A percentile compares a stretch with the other conserved stretches of the same genome.
phyloP scores from a whole-genome alignment of 2,797 vertebrate species.

The Pseudomugil gertrudae region DNA sequence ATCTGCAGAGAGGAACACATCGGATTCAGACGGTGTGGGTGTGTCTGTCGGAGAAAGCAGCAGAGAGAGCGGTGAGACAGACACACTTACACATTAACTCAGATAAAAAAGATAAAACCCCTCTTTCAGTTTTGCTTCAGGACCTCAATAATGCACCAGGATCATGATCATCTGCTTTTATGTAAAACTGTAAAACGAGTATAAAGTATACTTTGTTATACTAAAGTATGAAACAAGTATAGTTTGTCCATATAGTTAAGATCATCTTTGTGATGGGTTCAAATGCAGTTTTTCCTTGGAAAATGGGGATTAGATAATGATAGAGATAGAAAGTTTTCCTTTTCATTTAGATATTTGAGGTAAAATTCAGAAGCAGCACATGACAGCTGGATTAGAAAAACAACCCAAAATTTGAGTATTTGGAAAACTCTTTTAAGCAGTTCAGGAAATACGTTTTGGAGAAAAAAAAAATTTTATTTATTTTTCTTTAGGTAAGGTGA shows the following conservation, averaged over 20 bases:
- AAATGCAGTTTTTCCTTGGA: neutral
- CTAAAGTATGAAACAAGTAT: no score
- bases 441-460: neutral
- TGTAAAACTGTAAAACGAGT: no score
- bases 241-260: neutral
- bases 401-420: neutral
- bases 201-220: no score
- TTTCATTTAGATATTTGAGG: neutral
- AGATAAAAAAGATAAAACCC: neutral
- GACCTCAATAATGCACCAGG: neutral
- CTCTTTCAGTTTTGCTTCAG: neutral
- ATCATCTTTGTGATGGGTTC: neutral
- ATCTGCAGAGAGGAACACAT: conserved; percentile 91
- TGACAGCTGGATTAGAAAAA: neutral
- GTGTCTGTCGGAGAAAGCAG: conserved; percentile 72
- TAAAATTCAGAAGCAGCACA: neutral
- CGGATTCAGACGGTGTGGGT: conserved; percentile 90
- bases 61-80: conserved; percentile 71
- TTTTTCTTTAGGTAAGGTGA: conserved; percentile 85
- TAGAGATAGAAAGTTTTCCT: neutral
- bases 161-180: neutral
- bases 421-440: neutral
- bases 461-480: neutral
- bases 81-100: neutral
- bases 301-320: neutral